A percentile compares a stretch with the other conserved stretches of the same genome.
Evolutionary conservation across 2,888 invertebrate species (phyloP).

Genomic region (Aethes cnicana): DNA sequence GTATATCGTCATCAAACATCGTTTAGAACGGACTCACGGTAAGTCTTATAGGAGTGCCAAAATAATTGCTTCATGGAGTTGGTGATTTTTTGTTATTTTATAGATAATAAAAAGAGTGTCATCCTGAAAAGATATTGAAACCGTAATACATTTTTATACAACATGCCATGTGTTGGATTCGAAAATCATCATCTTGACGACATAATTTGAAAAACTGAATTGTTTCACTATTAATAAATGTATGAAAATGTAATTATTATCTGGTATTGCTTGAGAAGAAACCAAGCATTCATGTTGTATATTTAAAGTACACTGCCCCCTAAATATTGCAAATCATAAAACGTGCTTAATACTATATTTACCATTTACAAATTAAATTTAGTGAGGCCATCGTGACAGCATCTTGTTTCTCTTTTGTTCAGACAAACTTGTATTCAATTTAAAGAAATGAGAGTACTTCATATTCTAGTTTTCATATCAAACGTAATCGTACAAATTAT

Average conservation of each 20-base stretch:
- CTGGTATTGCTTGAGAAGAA: neutral
- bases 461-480: too few relatives aligned
- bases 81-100: constrained; percentile 49
- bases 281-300: too few relatives aligned
- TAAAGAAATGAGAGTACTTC: too few relatives aligned
- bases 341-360: too few relatives aligned
- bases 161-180: constrained; percentile 4
- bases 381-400: too few relatives aligned
- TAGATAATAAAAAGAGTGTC: constrained; percentile 10
- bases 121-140: constrained; percentile 3
- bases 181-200: neutral
- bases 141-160: neutral
- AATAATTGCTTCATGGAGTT: constrained; percentile 65
- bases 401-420: too few relatives aligned
- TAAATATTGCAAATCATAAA: too few relatives aligned
- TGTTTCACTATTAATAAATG: neutral
- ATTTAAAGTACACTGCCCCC: too few relatives aligned
- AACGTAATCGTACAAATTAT: too few relatives aligned
- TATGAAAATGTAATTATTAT: neutral
- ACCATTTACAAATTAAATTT: too few relatives aligned
- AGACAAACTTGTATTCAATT: too few relatives aligned
- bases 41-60: constrained; percentile 74
- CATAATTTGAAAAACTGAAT: neutral
- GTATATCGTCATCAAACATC: constrained; percentile 61
- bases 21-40: constrained; percentile 59